Evolutionary conservation across 2,888 invertebrate genomes (phyloP), one percentile per base, ranked within the genome.

Genomic region (Cylindroiulus punctatus): DNA sequence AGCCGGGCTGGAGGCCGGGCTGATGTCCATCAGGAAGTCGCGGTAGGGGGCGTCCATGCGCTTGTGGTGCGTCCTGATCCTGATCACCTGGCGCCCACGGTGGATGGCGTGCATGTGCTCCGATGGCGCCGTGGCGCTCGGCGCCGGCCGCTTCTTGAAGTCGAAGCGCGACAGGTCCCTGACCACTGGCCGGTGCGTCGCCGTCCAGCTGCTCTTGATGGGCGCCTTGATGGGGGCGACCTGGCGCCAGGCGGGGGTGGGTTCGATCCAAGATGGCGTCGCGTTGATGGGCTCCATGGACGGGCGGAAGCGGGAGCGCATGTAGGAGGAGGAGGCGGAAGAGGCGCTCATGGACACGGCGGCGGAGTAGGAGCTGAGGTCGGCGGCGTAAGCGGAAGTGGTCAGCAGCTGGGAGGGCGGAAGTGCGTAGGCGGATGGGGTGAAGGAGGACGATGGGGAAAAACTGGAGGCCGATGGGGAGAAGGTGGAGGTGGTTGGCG

Each of bases 1-100:
- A 3, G 86, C 44, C 1, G 86, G 86, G 17, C 86, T 86, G 40
- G 81, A 26, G 5, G 30, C 81, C n/a, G 86, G 86, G 22, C 86
- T 81, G 17, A 86, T 14, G 42, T 86, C 22, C 44, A 86, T n/a
- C 1, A 86, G 44, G 30, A 40, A 86, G 22, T 86, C 81, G 19
- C 86, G 17, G 26, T 86, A 86, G 3, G 42, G 36, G 19, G 86
- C 86, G 57, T 86, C 86, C 30, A 65, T 42, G 19, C 86, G 36
- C 32, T 14, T 32, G 36, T 44, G 32, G 22, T 76, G 86, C 26
- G 95, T 95, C 88, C 94, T 94, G 76, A 96, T 91, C 86, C 96
- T 92, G 14, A 96, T 95, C 30, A 95, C 94, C 0, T 95, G 93
- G 52, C 96, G 92, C 87, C 95, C 95, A 17, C 96, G 92, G 89